phyloP scores from a whole-genome alignment of 2,888 invertebrate species.

The Microplitis manilae region DNA sequence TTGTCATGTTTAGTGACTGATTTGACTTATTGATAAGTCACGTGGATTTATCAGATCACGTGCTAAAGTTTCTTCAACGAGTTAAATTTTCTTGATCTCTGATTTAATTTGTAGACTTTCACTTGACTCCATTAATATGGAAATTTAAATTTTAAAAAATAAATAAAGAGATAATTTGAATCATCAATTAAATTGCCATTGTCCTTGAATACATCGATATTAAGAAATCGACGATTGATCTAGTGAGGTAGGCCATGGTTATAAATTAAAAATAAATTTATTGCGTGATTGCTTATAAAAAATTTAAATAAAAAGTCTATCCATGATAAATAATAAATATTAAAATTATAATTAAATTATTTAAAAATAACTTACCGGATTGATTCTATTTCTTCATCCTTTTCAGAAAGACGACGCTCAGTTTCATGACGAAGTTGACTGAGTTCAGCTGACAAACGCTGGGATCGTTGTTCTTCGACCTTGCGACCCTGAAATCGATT shows the following conservation, averaged over 20 bases:
- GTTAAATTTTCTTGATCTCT: neutral
- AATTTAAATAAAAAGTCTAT: neutral
- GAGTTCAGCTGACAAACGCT: constrained; percentile 93
- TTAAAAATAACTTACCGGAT: constrained; percentile 84
- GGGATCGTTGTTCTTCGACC: constrained; percentile 96
- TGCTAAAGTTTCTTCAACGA: neutral
- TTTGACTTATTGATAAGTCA: neutral
- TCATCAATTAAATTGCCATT: neutral
- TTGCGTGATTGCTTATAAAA: constrained; percentile 10
- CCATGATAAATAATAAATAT: constrained; percentile 3
- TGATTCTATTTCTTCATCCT: constrained; percentile 98
- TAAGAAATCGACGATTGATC: constrained; percentile 11
- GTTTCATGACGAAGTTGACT: constrained; percentile 96
- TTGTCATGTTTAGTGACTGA: neutral
- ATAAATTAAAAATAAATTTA: neutral
- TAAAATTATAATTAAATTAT: neutral
- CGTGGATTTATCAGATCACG: neutral
- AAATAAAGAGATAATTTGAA: neutral
- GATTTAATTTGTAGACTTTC: neutral
- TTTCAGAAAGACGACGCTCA: constrained; percentile 96
- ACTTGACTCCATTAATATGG: neutral
- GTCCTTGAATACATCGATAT: constrained; percentile 2
- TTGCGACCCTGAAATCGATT: constrained; percentile 84
- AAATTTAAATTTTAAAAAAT: neutral
- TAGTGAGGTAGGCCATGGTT: constrained; percentile 15